These are phyloP conservation scores for Melanogrammus aeglefinus DNA, from an alignment of 2,797 vertebrate species.

Conservation along the genomic window DNA sequence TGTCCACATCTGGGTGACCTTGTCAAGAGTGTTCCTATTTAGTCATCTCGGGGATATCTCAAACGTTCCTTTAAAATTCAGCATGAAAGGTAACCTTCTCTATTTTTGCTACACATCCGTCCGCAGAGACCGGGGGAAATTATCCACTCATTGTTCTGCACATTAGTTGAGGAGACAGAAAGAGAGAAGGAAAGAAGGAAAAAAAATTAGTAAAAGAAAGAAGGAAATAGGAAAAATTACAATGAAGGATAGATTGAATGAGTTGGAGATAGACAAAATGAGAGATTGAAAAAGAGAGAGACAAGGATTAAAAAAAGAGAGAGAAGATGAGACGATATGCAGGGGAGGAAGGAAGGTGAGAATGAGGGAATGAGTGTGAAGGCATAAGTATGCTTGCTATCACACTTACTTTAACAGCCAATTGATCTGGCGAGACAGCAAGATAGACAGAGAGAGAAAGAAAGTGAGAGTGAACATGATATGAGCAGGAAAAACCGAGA, in stretches of 20 bases:
- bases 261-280: neutral
- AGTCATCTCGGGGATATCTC: constrained; percentile 71
- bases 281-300: neutral
- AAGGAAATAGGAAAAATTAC: constrained; percentile 24
- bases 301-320: neutral
- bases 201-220: constrained; percentile 22
- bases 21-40: constrained; percentile 62
- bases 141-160: constrained; percentile 40
- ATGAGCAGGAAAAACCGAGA: neutral
- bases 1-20: constrained; percentile 55
- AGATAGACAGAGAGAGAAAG: too few relatives aligned
- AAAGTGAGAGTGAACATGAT: neutral
- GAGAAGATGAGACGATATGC: too few relatives aligned
- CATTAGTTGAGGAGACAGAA: constrained; percentile 41
- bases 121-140: constrained; percentile 61
- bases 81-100: constrained; percentile 73
- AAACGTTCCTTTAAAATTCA: constrained; percentile 69
- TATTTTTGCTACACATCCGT: constrained; percentile 60
- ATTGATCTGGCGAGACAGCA: too few relatives aligned
- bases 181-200: constrained; percentile 32
- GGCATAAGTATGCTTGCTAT: too few relatives aligned
- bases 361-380: too few relatives aligned
- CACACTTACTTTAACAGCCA: too few relatives aligned
- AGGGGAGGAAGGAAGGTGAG: too few relatives aligned
- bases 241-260: constrained; percentile 11